phyloP scores from a whole-genome alignment of 2,113 vertebrate genomes.

The Gallinago paraguaiae region DNA sequence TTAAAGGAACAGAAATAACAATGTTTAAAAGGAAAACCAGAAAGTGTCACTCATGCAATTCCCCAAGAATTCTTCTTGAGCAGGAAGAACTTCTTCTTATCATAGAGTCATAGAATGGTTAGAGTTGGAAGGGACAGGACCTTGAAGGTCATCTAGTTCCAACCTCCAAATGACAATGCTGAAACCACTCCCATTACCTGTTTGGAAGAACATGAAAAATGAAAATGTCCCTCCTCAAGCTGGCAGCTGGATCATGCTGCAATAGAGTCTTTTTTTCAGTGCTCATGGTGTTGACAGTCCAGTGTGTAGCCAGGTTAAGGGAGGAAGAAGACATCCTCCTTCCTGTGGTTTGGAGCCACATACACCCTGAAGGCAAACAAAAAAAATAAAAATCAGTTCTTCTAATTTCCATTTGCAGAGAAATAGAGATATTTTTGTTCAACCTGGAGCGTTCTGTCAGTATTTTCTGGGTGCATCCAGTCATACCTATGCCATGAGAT shows the following conservation, averaged over 20 bases:
- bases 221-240: not conserved
- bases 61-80: not conserved
- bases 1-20: constrained; percentile 41
- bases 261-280: not conserved
- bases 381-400: not conserved
- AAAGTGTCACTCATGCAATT: not conserved
- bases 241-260: not conserved
- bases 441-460: not conserved
- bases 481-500: not conserved
- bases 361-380: not conserved
- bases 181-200: not conserved
- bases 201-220: not conserved
- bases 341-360: not conserved
- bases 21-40: not conserved
- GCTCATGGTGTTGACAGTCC: fast-evolving
- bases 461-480: not conserved
- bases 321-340: not conserved
- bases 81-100: not conserved
- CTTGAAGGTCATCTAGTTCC: not conserved
- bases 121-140: not conserved
- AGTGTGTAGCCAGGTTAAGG: not conserved
- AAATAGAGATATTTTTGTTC: not conserved
- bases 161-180: not conserved
- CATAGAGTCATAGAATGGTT: not conserved
- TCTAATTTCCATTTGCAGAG: not conserved